Conservation (phyloP, 1,140 invertebrate species). For the Elymnias hypermnestra region DNA sequence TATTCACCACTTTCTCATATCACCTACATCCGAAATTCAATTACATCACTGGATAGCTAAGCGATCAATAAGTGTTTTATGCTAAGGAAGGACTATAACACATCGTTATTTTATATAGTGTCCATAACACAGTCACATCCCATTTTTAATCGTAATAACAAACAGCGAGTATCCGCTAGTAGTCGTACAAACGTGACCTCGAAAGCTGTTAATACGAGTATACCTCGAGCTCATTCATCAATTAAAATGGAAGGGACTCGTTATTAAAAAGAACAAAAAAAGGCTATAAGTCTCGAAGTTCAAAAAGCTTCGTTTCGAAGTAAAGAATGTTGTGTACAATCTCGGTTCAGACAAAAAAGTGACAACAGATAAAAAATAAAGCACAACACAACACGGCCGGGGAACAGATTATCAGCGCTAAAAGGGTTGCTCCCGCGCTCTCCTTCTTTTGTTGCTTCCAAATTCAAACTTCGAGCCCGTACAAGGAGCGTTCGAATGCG, state of each 20-base stretch:
- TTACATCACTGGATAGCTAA: no score
- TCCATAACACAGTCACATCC: no score
- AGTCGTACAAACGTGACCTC: slow-evolving; percentile 53
- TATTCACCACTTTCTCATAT: no score
- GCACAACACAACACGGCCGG: slow-evolving; percentile 63
- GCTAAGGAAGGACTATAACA: no score
- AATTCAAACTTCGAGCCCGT: slow-evolving; percentile 71
- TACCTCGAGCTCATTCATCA: slow-evolving; percentile 67
- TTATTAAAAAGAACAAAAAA: slow-evolving; percentile 66
- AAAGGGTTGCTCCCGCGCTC: slow-evolving; percentile 74
- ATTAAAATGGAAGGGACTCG: slow-evolving; percentile 64
- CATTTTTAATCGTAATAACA: no score
- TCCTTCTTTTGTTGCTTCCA: slow-evolving; percentile 72
- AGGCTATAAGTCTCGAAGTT: slow-evolving; percentile 65
- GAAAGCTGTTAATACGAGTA: slow-evolving; percentile 42
- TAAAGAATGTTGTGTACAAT: slow-evolving; percentile 76
- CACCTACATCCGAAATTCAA: no score
- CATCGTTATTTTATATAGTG: no score
- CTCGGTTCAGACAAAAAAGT: slow-evolving; percentile 72
- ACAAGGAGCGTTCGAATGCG: slow-evolving; percentile 74
- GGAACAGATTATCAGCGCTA: slow-evolving; percentile 75
- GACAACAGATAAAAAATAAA: slow-evolving; percentile 71
- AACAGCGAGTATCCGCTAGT: no score
- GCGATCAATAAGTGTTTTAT: no score
- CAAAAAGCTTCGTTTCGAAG: slow-evolving; percentile 74